Evolutionary conservation across 2,797 vertebrate species (phyloP).

Genomic region (Dromococcyx pavoninus): DNA sequence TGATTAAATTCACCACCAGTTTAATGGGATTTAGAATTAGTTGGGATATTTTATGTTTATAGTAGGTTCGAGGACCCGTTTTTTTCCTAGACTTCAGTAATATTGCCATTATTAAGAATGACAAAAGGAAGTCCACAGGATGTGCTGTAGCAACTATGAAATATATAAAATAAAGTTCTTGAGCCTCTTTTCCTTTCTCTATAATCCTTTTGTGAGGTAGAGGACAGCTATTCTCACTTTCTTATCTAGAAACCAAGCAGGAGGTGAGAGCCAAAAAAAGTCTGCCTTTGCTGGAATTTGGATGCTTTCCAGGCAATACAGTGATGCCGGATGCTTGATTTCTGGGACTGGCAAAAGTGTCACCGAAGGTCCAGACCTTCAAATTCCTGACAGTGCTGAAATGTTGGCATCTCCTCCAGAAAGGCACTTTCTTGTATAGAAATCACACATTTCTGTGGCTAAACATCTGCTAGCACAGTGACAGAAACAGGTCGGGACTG

Average conservation of each 20-base stretch:
- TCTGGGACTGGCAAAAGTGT: not conserved
- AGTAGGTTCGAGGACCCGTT: not conserved
- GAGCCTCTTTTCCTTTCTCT: not conserved
- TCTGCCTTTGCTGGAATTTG: not conserved
- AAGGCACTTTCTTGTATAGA: not conserved
- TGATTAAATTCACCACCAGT: not conserved
- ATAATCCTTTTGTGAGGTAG: not conserved
- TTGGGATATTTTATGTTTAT: not conserved
- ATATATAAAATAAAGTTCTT: not conserved
- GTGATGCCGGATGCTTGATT: accelerated
- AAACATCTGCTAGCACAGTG: not conserved
- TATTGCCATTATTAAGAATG: not conserved
- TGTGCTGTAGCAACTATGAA: not conserved
- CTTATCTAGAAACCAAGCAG: not conserved
- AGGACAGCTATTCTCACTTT: not conserved
- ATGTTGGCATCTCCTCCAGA: not conserved
- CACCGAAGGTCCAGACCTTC: not conserved
- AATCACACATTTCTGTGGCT: not conserved
- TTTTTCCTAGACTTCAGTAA: not conserved
- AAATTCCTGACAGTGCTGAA: not conserved
- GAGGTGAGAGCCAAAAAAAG: not conserved
- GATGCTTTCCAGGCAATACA: not conserved
- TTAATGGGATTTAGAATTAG: not conserved
- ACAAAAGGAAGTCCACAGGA: not conserved
- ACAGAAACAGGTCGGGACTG: not conserved